Evolutionary conservation across 92 coral and sea anemone genomes (phyloP), one percentile per base, ranked within the genome.

Genomic region (Montipora capitata): DNA sequence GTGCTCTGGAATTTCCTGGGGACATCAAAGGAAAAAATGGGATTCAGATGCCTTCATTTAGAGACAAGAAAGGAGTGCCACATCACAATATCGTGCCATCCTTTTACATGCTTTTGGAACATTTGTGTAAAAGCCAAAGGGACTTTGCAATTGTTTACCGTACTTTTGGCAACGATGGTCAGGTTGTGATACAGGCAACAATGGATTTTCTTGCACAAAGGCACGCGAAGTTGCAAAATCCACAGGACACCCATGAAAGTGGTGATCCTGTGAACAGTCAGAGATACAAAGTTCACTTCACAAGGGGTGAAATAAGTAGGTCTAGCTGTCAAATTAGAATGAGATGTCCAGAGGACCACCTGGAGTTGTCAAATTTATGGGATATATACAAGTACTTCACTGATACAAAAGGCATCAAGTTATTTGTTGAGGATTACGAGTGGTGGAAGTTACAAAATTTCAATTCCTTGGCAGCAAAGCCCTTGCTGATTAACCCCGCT

Each of bases 91-190:
- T 95, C 14, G 64, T 95, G 20, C 98, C 98, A 3, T 93, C 96
- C 3, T 95, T 90, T 59, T 91, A 93, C 27, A 87, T 85, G 66
- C 92, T 95, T 5, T 54, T 95, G 13, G 79, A 75, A 40, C 35
- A 85, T 85, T 65, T 95, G 58, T 7, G 88, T 16, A 78, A 61
- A 1, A 84, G 77, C 40, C 69, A 81, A 16, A 88, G 90, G 59
- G 93, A 93, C 51, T 95, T 95, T 63, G 77, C 93, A 18, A 78
- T 95, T 40, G 68, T 93, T 73, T 92, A 93, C 38, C 94, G 98
- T 12, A 95, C 98, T 57, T 95, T 95, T 93, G 98, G 98, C 3
- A 77, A 86, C 2, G 98, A 95, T 74, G 98, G 98, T 7, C 82
- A 85, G 0, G 61, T 82, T 38, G 94, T 89, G 10, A 43, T 93